Conservation (phyloP, 2,888 invertebrate genomes). For the Pomacea canaliculata region DNA sequence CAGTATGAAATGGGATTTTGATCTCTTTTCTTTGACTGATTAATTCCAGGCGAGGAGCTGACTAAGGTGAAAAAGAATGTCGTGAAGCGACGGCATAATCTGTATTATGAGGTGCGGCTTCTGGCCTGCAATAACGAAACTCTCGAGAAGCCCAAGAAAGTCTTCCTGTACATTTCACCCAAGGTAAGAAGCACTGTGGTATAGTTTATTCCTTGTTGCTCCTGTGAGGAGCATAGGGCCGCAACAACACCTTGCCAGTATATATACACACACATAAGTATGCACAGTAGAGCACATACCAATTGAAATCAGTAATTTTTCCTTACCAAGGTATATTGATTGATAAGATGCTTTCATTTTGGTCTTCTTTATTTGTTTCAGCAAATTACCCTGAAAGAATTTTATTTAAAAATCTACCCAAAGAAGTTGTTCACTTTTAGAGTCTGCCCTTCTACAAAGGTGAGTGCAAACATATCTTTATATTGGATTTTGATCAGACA, state of each 20-base stretch:
- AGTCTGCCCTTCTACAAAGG: conserved; percentile 93
- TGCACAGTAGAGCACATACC: too few species aligned
- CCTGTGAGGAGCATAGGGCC: too few species aligned
- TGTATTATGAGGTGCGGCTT: conserved; percentile 84
- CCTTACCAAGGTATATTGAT: not conserved
- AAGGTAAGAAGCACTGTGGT: conserved; percentile 71
- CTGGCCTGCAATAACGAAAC: conserved; percentile 77
- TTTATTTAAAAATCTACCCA: conserved; percentile 91
- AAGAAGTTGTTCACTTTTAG: conserved; percentile 91
- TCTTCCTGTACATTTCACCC: conserved; percentile 90
- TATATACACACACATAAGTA: too few species aligned
- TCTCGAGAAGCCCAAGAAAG: conserved; percentile 84
- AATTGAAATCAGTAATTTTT: too few species aligned
- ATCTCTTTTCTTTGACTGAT: too few species aligned
- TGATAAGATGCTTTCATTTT: not conserved
- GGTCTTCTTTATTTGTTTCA: conserved; percentile 45
- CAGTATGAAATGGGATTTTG: too few species aligned
- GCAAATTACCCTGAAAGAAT: conserved; percentile 92
- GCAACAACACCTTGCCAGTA: too few species aligned
- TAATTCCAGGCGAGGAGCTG: conserved; percentile 78
- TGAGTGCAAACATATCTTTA: conserved; percentile 61
- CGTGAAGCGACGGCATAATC: conserved; percentile 85
- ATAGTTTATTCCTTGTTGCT: too few species aligned
- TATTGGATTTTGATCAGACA: too few species aligned
- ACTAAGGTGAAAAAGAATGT: conserved; percentile 89